Evolutionary conservation across 2,113 vertebrate species (phyloP).

Genomic region (Chaetodon trifascialis): DNA sequence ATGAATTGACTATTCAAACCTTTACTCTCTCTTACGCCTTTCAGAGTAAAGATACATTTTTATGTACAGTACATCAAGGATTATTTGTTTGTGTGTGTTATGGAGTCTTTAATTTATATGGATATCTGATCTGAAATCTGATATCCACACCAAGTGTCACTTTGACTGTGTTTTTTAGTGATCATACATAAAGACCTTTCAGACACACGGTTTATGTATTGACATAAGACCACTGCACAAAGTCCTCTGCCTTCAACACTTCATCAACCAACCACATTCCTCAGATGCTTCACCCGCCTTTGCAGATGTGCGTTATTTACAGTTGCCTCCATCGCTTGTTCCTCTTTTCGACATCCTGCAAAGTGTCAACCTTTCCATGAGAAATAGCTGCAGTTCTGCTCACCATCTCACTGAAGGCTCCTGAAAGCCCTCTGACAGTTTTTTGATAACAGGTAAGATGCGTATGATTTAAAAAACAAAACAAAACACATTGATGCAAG

Average conservation of each 20-base stretch:
- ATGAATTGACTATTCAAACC: neutral
- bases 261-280: neutral
- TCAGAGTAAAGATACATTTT: neutral
- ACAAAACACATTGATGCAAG: constrained; percentile 28
- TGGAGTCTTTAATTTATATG: constrained; percentile 14
- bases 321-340: constrained; percentile 12
- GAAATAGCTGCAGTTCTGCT: constrained; percentile 29
- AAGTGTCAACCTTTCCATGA: constrained; percentile 12
- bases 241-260: neutral
- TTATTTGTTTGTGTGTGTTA: constrained; percentile 8
- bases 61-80: neutral
- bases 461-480: constrained; percentile 19
- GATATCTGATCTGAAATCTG: neutral
- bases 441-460: constrained; percentile 62
- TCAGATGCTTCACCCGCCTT: constrained; percentile 16
- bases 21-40: neutral
- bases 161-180: constrained; percentile 4
- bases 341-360: neutral
- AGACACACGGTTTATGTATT: neutral
- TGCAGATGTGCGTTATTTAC: constrained; percentile 28
- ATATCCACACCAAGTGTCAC: neutral
- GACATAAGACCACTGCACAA: constrained; percentile 2
- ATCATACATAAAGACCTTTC: neutral
- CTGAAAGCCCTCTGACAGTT: constrained; percentile 42
- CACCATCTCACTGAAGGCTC: constrained; percentile 23